phyloP scores from a whole-genome alignment of 2,797 vertebrate genomes.

The Xenops minutus region DNA sequence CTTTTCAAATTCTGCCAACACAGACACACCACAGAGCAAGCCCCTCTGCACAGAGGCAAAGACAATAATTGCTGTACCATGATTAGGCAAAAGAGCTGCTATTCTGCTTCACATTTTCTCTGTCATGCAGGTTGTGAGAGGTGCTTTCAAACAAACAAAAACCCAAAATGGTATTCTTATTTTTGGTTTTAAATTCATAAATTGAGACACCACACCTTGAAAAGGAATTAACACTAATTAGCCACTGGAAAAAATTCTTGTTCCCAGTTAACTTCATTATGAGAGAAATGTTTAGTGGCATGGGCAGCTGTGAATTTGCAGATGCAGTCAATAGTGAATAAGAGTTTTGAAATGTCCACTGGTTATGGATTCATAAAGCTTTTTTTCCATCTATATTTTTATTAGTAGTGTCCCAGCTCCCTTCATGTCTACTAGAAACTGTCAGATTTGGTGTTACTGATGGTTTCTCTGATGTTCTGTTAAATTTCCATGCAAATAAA shows the following conservation, averaged over 20 bases:
- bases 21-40: neutral
- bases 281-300: neutral
- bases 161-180: neutral
- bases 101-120: neutral
- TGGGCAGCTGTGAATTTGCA: neutral
- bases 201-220: neutral
- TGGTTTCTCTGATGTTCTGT: conserved; percentile 72
- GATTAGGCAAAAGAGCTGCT: neutral
- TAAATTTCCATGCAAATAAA: conserved; percentile 74
- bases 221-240: neutral
- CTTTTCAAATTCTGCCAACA: neutral
- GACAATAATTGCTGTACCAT: accelerated
- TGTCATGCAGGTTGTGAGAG: neutral
- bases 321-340: neutral
- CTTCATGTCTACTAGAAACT: conserved; percentile 47
- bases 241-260: neutral
- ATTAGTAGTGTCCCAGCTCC: neutral
- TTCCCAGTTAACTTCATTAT: neutral
- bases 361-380: neutral
- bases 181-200: neutral
- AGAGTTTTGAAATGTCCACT: neutral
- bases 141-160: neutral
- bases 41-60: accelerated
- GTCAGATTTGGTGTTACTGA: conserved; percentile 48
- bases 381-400: neutral